Base-by-base conservation (phyloP, 2,888 invertebrate genomes). In the Parthenolecanium corni region DNA sequence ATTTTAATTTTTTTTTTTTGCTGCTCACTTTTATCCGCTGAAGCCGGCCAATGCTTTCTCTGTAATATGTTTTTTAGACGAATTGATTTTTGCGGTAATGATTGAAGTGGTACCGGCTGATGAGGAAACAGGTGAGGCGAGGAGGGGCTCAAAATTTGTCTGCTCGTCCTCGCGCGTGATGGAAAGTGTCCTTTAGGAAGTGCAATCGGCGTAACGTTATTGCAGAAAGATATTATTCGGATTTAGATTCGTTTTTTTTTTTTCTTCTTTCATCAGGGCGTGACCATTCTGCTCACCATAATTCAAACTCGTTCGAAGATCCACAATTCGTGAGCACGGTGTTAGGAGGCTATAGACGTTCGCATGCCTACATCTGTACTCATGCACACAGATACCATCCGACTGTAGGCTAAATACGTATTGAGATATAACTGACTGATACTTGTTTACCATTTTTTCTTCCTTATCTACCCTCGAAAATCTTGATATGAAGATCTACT, bases 111-210 rank as follows among this genome's bases (percentile, higher is more conserved):
- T 42, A 21, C 11, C 49, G 23, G 23, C 49, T 21, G 21, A 3
- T 21, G 23, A 31, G 9, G 31, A 9, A 31, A 31, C 4, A 31
- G 9, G 9, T 6, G 31, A 31, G 9, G 31, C 12, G 21, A 9
- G 23, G 12, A 21, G 23, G 14, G 14, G 23, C 18, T 14, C 6
- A 49, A 23, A 6, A 49, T 23, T 49, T 20, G 49, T 49, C 49
- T 14, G 23, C 12, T 61, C 51, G 61, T 61, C 51, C 47, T 61
- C 61, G 61, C 49, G 61, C 61, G 61, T 61, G 61, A 61, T 61
- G 61, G 61, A 49, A 61, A 61, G 61, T 61, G 61, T 61, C 61
- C 61, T 61, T 61, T 61, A 61, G 49, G 61, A 61, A 61, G 49
- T 61, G 49, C 61, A 61, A 49, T 49, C 16, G 36, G 49, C 49